phyloP scores from a whole-genome alignment of 2,113 vertebrate genomes.

The Lagopus leucura region DNA sequence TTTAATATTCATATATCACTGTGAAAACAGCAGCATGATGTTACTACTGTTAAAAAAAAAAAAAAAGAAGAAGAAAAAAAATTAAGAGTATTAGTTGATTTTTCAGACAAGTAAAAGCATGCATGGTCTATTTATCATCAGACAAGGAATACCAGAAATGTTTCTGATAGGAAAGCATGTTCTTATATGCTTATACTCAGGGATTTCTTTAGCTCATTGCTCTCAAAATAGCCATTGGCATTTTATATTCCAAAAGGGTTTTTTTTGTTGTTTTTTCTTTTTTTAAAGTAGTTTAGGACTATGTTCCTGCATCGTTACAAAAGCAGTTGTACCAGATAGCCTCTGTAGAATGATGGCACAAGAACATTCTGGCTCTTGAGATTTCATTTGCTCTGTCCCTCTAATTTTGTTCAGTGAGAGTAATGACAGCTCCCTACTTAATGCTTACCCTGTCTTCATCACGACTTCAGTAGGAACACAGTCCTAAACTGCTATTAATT shows the following conservation, averaged over 20 bases:
- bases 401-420: too few relatives aligned
- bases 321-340: too few relatives aligned
- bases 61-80: background rate
- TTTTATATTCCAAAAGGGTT: background rate
- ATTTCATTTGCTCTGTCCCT: too few relatives aligned
- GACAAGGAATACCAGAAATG: background rate
- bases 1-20: background rate
- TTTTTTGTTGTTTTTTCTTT: background rate
- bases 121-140: background rate
- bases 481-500: background rate
- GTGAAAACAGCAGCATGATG: background rate
- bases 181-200: background rate
- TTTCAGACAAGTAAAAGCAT: background rate
- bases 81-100: background rate
- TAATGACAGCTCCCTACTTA: too few relatives aligned
- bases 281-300: background rate
- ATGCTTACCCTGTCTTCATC: too few relatives aligned
- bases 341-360: too few relatives aligned
- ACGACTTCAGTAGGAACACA: too few relatives aligned
- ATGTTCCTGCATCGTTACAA: background rate
- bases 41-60: background rate
- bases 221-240: background rate
- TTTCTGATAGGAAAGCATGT: background rate
- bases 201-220: background rate
- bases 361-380: too few relatives aligned